These are phyloP conservation scores for Ellobium chinense DNA, from an alignment of 2,888 invertebrate species.

Conservation along the genomic window DNA sequence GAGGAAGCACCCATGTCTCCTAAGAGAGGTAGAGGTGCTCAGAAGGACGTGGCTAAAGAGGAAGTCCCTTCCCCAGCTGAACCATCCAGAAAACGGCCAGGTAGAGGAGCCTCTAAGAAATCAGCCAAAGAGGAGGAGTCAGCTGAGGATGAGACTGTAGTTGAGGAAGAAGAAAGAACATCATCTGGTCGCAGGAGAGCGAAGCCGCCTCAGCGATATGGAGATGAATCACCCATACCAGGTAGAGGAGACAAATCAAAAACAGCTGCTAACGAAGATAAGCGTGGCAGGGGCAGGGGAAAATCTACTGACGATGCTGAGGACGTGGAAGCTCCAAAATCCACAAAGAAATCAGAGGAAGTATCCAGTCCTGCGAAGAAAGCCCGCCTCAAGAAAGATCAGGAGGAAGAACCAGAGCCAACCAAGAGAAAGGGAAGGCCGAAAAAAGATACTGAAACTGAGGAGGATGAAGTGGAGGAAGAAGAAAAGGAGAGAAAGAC, in stretches of 20 bases:
- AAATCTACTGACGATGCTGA: slow-evolving; percentile 34
- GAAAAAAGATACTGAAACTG: slow-evolving; percentile 51
- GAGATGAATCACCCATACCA: slow-evolving; percentile 47
- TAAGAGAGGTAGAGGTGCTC: background rate
- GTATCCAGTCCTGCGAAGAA: slow-evolving; percentile 21
- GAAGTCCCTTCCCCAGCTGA: background rate
- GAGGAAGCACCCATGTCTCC: slow-evolving; percentile 39
- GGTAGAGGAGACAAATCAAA: slow-evolving; percentile 38
- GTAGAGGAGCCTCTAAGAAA: background rate
- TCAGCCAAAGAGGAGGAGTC: slow-evolving; percentile 42
- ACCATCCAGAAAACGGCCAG: background rate
- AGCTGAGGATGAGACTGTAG: slow-evolving; percentile 44
- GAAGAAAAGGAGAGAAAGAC: slow-evolving; percentile 27
- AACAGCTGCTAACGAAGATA: slow-evolving; percentile 12
- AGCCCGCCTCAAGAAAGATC: slow-evolving; percentile 52
- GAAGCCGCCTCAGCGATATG: slow-evolving; percentile 53
- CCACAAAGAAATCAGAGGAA: slow-evolving; percentile 6
- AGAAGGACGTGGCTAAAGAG: slow-evolving; percentile 19
- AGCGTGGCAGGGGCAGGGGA: background rate
- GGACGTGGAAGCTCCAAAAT: slow-evolving; percentile 22
- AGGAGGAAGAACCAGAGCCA: slow-evolving; percentile 41
- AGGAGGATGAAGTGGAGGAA: slow-evolving; percentile 30
- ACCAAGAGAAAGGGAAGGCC: slow-evolving; percentile 53
- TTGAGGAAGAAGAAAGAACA: slow-evolving; percentile 41
- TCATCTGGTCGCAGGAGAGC: slow-evolving; percentile 47